Evolutionary conservation across 2,888 invertebrate species (phyloP), one percentile per base, ranked within the genome.

Genomic region (Pterostichus madidus): DNA sequence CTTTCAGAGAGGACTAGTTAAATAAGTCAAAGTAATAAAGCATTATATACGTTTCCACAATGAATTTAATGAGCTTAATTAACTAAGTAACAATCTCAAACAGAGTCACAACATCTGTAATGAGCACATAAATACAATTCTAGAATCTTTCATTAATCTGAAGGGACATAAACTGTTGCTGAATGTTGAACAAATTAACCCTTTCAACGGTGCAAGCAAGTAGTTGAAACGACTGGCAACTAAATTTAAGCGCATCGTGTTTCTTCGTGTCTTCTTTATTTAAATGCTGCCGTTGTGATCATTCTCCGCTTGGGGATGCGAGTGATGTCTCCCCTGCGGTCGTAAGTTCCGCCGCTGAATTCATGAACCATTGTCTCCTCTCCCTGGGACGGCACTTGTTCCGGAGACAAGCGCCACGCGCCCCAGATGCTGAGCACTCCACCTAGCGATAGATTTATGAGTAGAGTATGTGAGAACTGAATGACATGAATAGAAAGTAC

Each of bases 251-350:
- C 17, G 17, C 68, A 52, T 31, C 39, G 24, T 77, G 76, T n/a
- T 59, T 68, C 68, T 73, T 35, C 39, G 80, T 80, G 71, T 80
- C 80, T 71, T 80, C 80, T 80, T 68, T 80, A 80, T 80, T 80
- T 80, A 80, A 80, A 80, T 73, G 39, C 52, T 49, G 24, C 15
- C 17, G n/a, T 46, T 61, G 78, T 56, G 73, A 80, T 80, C 73
- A 73, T 71, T 80, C 80, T 56, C 35, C 80, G 44, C 46, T 71
- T 35, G 61, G 17, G 46, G 39, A 39, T 39, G 39, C 39, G 39
- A 77, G 46, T 13, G 39, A 56, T 56, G 56, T 59, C 53, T 68
- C 68, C 73, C 61, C 79, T 15, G 35, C 15, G 80, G 53, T 80
- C 71, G 71, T 73, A 80, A 73, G 11, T 73, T 24, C 24, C 39